These are phyloP conservation scores for Sciurus vulgaris DNA, from an alignment of 2,797 vertebrate genomes.

Conservation along the genomic window DNA sequence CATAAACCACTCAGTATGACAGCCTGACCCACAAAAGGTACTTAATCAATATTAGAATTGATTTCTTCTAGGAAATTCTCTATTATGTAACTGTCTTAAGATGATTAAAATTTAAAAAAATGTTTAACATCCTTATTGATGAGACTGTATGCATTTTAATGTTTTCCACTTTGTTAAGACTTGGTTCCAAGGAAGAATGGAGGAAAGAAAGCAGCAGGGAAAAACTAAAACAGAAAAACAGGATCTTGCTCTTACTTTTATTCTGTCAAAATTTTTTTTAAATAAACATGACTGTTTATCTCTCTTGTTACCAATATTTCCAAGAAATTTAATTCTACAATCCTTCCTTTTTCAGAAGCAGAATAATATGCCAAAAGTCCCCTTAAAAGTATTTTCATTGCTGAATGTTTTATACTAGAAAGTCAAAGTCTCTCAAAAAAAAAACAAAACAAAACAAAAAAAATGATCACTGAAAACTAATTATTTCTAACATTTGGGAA, in stretches of 20 bases:
- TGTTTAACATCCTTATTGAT: conserved; percentile 42
- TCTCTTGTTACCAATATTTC: not conserved
- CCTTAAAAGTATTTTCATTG: not conserved
- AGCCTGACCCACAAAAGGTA: conserved; percentile 15
- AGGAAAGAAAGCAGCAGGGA: not conserved
- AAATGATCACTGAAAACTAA: not conserved
- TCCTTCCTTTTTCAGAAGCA: conserved; percentile 28
- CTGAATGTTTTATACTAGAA: not conserved
- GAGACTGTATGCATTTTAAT: conserved; percentile 1
- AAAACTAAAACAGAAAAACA: conserved; percentile 60
- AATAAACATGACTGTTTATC: conserved; percentile 33
- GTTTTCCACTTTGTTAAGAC: conserved; percentile 33
- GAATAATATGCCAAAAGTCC: conserved; percentile 40
- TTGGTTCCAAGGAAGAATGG: not conserved
- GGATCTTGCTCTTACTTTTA: conserved; percentile 13
- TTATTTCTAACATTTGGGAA: conserved; percentile 24
- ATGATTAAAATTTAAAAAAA: conserved; percentile 26
- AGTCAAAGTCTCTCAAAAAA: not conserved
- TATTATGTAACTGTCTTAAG: conserved; percentile 32
- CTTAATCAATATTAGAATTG: conserved; percentile 27
- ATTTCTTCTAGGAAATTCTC: conserved; percentile 44
- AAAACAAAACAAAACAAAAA: not conserved
- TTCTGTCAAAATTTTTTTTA: conserved; percentile 27
- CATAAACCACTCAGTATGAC: not conserved
- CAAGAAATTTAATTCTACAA: not conserved